Percentiles rank a stretch among this genome's conserved stretches.
These are phyloP conservation scores for Macrotis lagotis DNA, from an alignment of 2,113 vertebrate species.

Conservation along the genomic window DNA sequence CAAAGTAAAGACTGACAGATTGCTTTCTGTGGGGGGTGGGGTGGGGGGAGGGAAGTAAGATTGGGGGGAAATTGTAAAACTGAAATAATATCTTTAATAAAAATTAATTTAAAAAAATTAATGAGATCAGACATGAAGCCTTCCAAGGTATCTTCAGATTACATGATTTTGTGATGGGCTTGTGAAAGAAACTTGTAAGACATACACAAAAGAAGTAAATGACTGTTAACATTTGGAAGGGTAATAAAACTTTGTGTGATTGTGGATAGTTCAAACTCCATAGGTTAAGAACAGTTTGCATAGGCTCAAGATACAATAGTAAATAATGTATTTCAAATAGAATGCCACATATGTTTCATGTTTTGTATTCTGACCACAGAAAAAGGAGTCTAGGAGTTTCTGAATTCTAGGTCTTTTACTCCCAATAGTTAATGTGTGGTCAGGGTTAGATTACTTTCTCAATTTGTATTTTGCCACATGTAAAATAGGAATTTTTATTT, in stretches of 20 bases:
- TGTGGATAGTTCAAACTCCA: constrained; percentile 31
- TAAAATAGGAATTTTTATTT: constrained; percentile 35
- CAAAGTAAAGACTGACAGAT: no score
- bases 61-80: no score
- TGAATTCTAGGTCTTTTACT: constrained; percentile 59
- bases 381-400: constrained; percentile 61
- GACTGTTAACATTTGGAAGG: background rate
- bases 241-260: background rate
- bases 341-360: constrained; percentile 70
- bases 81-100: no score
- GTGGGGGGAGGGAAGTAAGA: no score
- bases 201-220: background rate
- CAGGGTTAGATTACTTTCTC: constrained; percentile 47
- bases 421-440: constrained; percentile 62
- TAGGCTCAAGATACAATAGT: constrained; percentile 25
- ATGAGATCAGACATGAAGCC: background rate
- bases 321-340: constrained; percentile 62
- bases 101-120: no score
- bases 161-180: background rate
- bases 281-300: constrained; percentile 48
- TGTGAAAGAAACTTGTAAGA: background rate
- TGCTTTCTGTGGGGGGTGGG: no score
- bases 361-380: constrained; percentile 70
- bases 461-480: constrained; percentile 47
- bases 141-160: constrained; percentile 7